A percentile compares a stretch with the other conserved stretches of the same genome.
Evolutionary conservation across 2,888 invertebrate species (phyloP).

Genomic region (Lomographa bimaculata): DNA sequence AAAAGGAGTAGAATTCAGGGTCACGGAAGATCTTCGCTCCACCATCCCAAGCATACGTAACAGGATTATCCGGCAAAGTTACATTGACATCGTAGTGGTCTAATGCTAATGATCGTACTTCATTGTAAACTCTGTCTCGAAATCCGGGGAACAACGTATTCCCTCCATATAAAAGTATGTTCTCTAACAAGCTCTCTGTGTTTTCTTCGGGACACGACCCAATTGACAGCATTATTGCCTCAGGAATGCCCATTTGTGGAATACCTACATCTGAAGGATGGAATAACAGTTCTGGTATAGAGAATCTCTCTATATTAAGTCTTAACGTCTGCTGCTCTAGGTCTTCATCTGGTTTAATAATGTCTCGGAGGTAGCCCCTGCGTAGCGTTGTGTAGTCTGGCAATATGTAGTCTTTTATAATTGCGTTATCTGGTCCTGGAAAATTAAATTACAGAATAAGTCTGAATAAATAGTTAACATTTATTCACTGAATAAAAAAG

Average conservation of each 20-base stretch:
- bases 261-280: constrained; percentile 97
- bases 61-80: constrained; percentile 84
- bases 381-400: constrained; percentile 97
- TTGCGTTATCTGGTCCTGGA: constrained; percentile 85
- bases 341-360: constrained; percentile 67
- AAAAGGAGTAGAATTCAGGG: constrained; percentile 87
- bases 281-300: constrained; percentile 97
- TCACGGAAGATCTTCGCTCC: constrained; percentile 90
- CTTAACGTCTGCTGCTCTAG: constrained; percentile 90
- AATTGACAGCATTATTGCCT: constrained; percentile 92
- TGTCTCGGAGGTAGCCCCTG: constrained; percentile 86
- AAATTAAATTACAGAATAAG: too few relatives aligned
- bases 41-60: constrained; percentile 95
- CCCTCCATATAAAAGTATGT: constrained; percentile 94
- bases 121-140: constrained; percentile 84
- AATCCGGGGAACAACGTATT: constrained; percentile 93
- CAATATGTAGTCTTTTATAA: constrained; percentile 95
- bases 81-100: constrained; percentile 91
- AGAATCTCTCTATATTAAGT: constrained; percentile 96
- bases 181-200: constrained; percentile 90
- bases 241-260: constrained; percentile 94
- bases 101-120: constrained; percentile 90
- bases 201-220: constrained; percentile 88
- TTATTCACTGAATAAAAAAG: too few relatives aligned
- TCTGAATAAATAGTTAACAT: too few relatives aligned